Evolutionary conservation across 2,888 invertebrate species (phyloP).

Genomic region (Brachyptera risi): DNA sequence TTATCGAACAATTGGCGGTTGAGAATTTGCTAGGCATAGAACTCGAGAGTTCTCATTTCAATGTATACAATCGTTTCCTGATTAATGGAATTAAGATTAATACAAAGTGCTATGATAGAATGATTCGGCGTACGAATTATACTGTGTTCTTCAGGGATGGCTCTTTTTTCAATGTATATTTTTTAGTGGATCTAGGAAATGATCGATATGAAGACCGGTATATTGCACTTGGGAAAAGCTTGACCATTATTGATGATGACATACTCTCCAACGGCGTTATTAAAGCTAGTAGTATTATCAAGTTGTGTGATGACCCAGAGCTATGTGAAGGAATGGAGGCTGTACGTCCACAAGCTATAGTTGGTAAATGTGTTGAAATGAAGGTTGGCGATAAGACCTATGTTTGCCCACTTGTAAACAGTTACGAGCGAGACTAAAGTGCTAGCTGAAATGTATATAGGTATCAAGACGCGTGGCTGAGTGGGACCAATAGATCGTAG

Average conservation of each 20-base stretch:
- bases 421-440: not conserved
- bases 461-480: no score
- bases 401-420: not conserved
- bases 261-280: not conserved
- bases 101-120: not conserved
- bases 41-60: not conserved
- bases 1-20: not conserved
- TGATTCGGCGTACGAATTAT: not conserved
- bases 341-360: not conserved
- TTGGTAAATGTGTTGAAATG: not conserved
- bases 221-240: not conserved
- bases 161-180: not conserved
- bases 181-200: not conserved
- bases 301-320: no score
- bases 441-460: no score
- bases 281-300: no score
- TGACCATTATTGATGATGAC: not conserved
- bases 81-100: not conserved
- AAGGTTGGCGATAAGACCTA: not conserved
- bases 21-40: not conserved
- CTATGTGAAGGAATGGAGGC: no score
- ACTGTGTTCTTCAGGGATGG: not conserved
- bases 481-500: no score
- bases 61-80: not conserved
- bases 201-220: slow-evolving; percentile 6